Evolutionary conservation across 1,140 invertebrate species (phyloP).

Genomic region (Drosophila grimshawi): DNA sequence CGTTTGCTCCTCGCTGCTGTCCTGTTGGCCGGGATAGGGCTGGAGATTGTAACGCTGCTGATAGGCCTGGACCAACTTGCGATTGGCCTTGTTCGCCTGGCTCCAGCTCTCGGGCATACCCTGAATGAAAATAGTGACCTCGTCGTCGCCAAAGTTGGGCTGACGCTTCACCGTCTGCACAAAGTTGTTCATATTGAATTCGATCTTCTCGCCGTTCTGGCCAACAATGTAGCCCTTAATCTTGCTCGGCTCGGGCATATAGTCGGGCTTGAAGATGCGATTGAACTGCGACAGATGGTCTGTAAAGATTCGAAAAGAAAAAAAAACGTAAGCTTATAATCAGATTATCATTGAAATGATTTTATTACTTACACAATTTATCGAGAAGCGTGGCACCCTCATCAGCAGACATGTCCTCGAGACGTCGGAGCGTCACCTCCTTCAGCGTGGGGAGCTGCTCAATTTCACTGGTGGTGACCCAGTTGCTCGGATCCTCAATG

Average conservation of each 20-base stretch:
- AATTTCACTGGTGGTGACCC: slow-evolving; percentile 62
- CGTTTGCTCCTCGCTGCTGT: slow-evolving; percentile 63
- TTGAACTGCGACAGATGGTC: slow-evolving; percentile 76
- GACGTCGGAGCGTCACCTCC: slow-evolving; percentile 63
- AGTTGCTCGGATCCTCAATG: slow-evolving; percentile 67
- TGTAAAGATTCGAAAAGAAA: background rate
- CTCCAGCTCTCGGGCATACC: slow-evolving; percentile 57
- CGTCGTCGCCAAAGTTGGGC: slow-evolving; percentile 69
- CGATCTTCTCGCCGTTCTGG: slow-evolving; percentile 63
- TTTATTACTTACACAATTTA: slow-evolving; percentile 66
- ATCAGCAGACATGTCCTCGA: slow-evolving; percentile 70
- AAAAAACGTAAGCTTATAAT: background rate
- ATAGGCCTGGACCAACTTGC: slow-evolving; percentile 72
- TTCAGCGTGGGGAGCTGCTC: slow-evolving; percentile 67
- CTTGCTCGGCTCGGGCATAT: slow-evolving; percentile 66
- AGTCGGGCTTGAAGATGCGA: slow-evolving; percentile 57
- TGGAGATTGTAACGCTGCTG: slow-evolving; percentile 74
- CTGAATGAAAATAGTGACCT: slow-evolving; percentile 79
- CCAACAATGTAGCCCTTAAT: slow-evolving; percentile 68
- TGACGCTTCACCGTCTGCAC: slow-evolving; percentile 69
- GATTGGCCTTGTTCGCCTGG: slow-evolving; percentile 65
- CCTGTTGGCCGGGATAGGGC: slow-evolving; percentile 50
- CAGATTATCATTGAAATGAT: rapidly evolving
- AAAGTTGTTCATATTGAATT: slow-evolving; percentile 67
- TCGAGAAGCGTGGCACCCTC: slow-evolving; percentile 69